A percentile compares a stretch with the other conserved stretches of the same genome.
These are phyloP conservation scores for Girardinichthys multiradiatus DNA, from an alignment of 2,113 vertebrate species.

Conservation along the genomic window DNA sequence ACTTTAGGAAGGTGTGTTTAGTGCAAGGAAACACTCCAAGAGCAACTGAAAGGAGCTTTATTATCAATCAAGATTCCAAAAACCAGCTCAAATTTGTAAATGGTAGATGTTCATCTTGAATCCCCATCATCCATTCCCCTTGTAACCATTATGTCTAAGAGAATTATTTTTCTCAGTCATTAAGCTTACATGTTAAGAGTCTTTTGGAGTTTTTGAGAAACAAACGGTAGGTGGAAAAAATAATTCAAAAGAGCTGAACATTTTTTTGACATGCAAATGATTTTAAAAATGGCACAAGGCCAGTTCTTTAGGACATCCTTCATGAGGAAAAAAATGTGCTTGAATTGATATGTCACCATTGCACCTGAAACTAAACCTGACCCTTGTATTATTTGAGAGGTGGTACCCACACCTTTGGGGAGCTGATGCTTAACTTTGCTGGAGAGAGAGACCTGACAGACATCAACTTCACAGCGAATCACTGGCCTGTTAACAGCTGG, in stretches of 20 bases:
- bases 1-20: conserved; percentile 17
- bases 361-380: background rate
- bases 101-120: background rate
- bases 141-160: background rate
- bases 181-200: background rate
- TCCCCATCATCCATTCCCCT: background rate
- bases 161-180: background rate
- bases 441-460: background rate
- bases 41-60: conserved; percentile 12
- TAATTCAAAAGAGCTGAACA: background rate
- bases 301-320: background rate
- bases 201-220: background rate
- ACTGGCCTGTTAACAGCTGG: background rate
- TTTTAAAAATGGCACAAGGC: background rate
- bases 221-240: background rate
- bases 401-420: background rate
- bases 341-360: background rate
- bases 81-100: background rate
- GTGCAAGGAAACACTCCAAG: conserved; percentile 11
- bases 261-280: background rate
- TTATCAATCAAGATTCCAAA: background rate
- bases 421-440: background rate
- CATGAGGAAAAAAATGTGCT: background rate
- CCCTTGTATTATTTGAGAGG: background rate
- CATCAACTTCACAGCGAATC: background rate